Percentiles rank a stretch among this genome's conserved stretches.
phyloP scores from a whole-genome alignment of 2,888 invertebrate species.

The Drosophila subsilvestris region DNA sequence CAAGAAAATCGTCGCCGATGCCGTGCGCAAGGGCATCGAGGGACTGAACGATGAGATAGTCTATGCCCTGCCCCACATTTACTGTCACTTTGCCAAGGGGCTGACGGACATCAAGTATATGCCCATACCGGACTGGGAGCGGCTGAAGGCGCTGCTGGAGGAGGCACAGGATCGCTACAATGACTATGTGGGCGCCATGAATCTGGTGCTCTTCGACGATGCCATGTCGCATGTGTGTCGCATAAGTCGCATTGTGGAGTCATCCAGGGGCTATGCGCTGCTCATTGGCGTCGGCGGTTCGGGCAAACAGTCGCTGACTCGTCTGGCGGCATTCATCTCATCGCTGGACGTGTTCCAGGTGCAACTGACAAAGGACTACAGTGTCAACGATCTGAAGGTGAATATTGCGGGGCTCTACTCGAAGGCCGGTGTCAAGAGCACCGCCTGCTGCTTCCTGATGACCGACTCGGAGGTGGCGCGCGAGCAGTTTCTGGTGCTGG shows the following conservation, averaged over 20 bases:
- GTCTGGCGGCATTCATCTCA: constrained; percentile 95
- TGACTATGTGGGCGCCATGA: constrained; percentile 95
- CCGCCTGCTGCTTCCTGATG: constrained; percentile 94
- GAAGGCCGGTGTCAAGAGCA: constrained; percentile 93
- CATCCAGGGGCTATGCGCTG: constrained; percentile 95
- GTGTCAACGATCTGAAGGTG: constrained; percentile 90
- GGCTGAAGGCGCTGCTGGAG: constrained; percentile 89
- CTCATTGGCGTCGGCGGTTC: constrained; percentile 97
- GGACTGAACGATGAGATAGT: constrained; percentile 90
- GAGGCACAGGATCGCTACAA: constrained; percentile 94
- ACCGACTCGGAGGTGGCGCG: constrained; percentile 96
- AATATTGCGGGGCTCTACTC: constrained; percentile 90
- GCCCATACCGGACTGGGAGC: constrained; percentile 89
- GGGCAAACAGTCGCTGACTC: constrained; percentile 95
- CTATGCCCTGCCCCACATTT: constrained; percentile 91
- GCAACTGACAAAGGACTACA: constrained; percentile 95
- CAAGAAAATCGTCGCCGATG: constrained; percentile 89
- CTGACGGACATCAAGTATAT: constrained; percentile 96
- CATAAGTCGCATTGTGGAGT: constrained; percentile 96
- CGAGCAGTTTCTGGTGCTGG: constrained; percentile 94
- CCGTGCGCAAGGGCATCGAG: constrained; percentile 91
- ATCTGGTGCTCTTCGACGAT: constrained; percentile 96
- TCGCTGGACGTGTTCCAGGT: constrained; percentile 96
- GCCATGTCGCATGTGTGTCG: constrained; percentile 96
- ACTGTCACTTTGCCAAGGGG: constrained; percentile 96